Conservation (phyloP, 2,888 invertebrate species). For the Mystacides longicornis region DNA sequence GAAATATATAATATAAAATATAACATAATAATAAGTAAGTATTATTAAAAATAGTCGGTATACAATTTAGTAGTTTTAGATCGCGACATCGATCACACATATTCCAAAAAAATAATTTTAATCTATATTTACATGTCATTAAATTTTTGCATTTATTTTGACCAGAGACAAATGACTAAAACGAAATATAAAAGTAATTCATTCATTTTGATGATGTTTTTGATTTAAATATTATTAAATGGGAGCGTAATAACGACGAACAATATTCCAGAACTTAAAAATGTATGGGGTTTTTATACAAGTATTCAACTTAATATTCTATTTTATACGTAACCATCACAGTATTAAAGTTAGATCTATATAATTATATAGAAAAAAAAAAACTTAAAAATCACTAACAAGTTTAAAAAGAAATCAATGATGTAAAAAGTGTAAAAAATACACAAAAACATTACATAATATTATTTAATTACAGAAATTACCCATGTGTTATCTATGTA, state of each 20-base stretch:
- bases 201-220: not conserved
- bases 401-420: too few species aligned
- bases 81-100: not conserved
- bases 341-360: too few species aligned
- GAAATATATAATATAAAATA: not conserved
- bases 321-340: too few species aligned
- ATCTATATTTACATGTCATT: not conserved
- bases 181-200: too few species aligned
- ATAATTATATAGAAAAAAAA: too few species aligned
- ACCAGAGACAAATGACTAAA: slow-evolving; percentile 23
- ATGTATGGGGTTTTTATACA: not conserved
- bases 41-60: not conserved
- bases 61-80: not conserved
- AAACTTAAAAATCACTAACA: too few species aligned
- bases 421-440: too few species aligned
- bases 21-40: not conserved
- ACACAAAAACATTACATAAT: too few species aligned
- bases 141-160: slow-evolving; percentile 2
- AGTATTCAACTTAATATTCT: not conserved
- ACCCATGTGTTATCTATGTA: too few species aligned
- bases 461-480: too few species aligned
- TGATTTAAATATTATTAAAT: not conserved
- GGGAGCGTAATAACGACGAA: not conserved
- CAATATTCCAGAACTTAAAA: not conserved
- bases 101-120: not conserved